Conservation (phyloP, 2,113 vertebrate genomes). For the Petromus typicus region DNA sequence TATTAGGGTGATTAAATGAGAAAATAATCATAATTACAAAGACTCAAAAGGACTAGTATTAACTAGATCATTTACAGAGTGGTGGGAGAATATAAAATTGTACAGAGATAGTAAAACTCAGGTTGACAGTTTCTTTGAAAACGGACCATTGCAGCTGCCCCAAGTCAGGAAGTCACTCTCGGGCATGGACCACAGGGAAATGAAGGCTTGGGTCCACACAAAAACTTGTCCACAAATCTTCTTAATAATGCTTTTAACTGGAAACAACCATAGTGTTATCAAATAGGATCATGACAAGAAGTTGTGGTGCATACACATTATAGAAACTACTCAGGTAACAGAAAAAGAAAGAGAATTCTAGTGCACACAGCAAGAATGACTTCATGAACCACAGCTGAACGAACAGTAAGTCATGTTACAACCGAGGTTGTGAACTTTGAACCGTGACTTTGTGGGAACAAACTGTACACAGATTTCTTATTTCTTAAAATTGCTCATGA, state of each 20-base stretch:
- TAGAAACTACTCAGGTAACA: background rate
- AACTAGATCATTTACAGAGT: background rate
- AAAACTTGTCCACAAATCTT: background rate
- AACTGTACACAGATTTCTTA: background rate
- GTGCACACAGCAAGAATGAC: background rate
- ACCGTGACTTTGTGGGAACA: background rate
- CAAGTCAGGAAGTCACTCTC: background rate
- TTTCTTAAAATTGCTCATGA: background rate
- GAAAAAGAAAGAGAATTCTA: background rate
- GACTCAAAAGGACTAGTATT: background rate
- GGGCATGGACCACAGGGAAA: background rate
- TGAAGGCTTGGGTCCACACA: background rate
- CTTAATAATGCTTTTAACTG: background rate
- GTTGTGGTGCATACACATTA: background rate
- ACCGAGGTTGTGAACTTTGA: background rate
- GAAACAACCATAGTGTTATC: background rate
- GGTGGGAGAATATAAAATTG: background rate
- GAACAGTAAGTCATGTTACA: background rate
- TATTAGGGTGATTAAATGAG: background rate
- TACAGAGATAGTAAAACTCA: background rate
- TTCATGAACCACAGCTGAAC: background rate
- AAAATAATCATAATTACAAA: background rate
- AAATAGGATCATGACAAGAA: background rate
- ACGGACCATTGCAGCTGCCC: background rate
- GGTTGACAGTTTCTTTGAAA: background rate